phyloP scores from a whole-genome alignment of 2,113 vertebrate genomes.

The Leptocoma aspasia region DNA sequence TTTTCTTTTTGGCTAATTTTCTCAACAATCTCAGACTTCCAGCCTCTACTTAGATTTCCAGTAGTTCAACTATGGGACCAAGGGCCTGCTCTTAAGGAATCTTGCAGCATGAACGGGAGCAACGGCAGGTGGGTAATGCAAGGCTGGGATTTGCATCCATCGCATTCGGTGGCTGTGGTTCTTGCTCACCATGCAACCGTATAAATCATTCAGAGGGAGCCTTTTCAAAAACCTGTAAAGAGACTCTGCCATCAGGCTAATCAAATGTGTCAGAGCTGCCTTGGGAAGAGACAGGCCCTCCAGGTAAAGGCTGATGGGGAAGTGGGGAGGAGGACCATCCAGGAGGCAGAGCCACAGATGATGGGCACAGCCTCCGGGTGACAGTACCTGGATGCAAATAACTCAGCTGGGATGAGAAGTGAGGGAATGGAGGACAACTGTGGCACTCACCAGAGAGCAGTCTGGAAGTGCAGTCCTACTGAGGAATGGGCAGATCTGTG shows the following conservation, averaged over 20 bases:
- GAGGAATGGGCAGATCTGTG: not conserved
- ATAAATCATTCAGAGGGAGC: not conserved
- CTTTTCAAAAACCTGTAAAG: not conserved
- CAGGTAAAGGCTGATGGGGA: not conserved
- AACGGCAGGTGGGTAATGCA: accelerated
- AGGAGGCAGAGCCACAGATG: accelerated
- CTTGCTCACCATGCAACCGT: accelerated
- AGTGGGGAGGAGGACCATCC: not conserved
- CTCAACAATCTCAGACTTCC: slow-evolving; percentile 2
- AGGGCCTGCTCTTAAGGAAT: not conserved
- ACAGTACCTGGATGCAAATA: not conserved
- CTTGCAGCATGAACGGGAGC: not conserved
- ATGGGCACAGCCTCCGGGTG: not conserved
- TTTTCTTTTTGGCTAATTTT: slow-evolving; percentile 32
- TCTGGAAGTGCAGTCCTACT: not conserved
- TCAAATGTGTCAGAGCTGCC: not conserved
- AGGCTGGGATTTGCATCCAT: not conserved
- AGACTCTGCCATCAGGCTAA: not conserved
- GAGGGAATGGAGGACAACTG: not conserved
- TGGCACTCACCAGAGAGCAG: not conserved
- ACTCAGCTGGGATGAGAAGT: not conserved
- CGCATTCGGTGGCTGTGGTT: accelerated
- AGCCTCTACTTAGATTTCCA: not conserved
- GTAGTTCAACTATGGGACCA: not conserved
- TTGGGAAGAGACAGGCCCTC: not conserved